phyloP scores from a whole-genome alignment of 2,888 invertebrate species.

The Parnassius glacialis region DNA sequence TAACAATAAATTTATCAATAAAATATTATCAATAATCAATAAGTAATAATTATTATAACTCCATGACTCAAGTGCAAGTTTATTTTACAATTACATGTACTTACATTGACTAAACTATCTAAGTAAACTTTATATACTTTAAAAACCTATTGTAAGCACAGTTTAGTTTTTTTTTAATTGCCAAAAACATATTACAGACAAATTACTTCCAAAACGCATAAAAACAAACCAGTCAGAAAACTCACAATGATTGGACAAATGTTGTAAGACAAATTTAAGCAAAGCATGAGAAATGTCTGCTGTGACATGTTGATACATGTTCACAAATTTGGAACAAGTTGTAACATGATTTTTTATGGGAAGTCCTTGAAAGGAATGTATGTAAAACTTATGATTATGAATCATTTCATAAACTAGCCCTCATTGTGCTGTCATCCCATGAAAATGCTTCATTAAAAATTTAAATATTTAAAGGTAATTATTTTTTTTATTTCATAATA shows the following conservation, averaged over 20 bases:
- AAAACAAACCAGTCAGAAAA: slow-evolving; percentile 7
- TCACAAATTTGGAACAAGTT: slow-evolving; percentile 2
- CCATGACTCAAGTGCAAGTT: no score
- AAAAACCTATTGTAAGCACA: neutral
- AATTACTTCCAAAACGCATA: slow-evolving; percentile 2
- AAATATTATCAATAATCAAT: no score
- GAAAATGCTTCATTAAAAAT: no score
- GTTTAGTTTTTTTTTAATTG: neutral
- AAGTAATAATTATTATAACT: no score
- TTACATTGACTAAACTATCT: neutral
- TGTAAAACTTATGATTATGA: no score
- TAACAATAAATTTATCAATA: no score
- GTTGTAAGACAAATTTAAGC: slow-evolving; percentile 7
- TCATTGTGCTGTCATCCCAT: no score
- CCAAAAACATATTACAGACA: neutral
- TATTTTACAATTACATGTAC: no score
- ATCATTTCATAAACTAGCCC: no score
- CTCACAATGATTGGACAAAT: slow-evolving; percentile 8
- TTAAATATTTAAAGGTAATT: no score
- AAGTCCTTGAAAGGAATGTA: no score
- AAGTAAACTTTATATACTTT: neutral
- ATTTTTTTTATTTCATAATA: no score
- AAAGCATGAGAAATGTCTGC: neutral
- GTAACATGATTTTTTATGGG: neutral
- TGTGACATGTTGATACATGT: slow-evolving; percentile 7